phyloP scores from a whole-genome alignment of 2,797 vertebrate genomes.

The Sylvilagus floridanus region DNA sequence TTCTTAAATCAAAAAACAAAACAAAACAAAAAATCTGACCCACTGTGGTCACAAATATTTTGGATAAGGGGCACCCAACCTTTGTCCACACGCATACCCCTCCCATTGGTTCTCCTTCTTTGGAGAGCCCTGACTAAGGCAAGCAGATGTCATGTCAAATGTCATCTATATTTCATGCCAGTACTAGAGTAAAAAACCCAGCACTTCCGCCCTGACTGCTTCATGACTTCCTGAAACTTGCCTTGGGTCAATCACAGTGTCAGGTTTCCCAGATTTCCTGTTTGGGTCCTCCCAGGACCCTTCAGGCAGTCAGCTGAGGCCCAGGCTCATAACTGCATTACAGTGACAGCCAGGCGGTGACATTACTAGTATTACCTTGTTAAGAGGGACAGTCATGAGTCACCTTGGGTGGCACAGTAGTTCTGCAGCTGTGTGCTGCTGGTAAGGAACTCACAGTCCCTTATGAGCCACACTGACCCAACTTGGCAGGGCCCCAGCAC shows the following conservation, averaged over 20 bases:
- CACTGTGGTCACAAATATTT: too few relatives aligned
- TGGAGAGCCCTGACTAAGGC: not conserved
- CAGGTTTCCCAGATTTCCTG: not conserved
- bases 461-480: conserved; percentile 27
- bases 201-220: not conserved
- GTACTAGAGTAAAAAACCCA: conserved; percentile 12
- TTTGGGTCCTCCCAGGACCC: conserved; percentile 16
- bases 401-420: conserved; percentile 47
- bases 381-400: conserved; percentile 53
- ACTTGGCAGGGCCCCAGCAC: conserved; percentile 32
- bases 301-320: conserved; percentile 22
- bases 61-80: not conserved
- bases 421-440: conserved; percentile 55
- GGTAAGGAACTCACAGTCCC: conserved; percentile 60
- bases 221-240: not conserved
- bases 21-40: too few relatives aligned
- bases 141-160: not conserved
- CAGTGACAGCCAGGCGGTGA: conserved; percentile 43
- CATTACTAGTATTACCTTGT: conserved; percentile 52
- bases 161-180: conserved; percentile 21
- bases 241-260: not conserved
- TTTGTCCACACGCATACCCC: not conserved
- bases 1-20: too few relatives aligned
- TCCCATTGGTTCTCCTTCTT: not conserved
- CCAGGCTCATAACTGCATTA: not conserved